Evolutionary conservation across 2,113 vertebrate species (phyloP), one percentile per base, ranked within the genome.

Genomic region (Chlamydotis undulata): DNA sequence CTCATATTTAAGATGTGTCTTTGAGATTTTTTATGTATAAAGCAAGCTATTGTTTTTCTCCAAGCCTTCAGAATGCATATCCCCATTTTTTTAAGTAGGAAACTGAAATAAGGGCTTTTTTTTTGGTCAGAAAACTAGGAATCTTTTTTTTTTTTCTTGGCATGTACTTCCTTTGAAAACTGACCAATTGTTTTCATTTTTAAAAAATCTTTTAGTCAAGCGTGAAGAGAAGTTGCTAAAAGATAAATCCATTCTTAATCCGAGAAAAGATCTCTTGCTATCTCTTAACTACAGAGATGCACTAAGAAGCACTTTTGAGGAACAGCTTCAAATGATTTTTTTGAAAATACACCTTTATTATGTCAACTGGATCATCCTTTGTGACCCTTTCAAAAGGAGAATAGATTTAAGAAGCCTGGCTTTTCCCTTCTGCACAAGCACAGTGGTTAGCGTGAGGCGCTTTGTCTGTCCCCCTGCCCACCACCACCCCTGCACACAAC

Each of bases 401-500:
- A 0, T 1, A 63, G 43, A 4, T 75, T 41, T 47, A 31, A 71
- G 52, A 28, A 81, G 31, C 10, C 3, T 8, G 23, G 1, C 0
- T 49, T 77, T 87, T 26, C 16, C 61, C 25, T 75, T n/a, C 65
- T 68, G 74, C 14, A 47, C 60, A 50, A 22, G 29, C 0, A 2
- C 17, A 1, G 19, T 22, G 45, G 41, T 1, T 16, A 2, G 5
- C 6, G 10, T 1, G 6, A n/a, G 26, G 11, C 23, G 26, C 50
- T 55, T 28, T 41, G 35, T 28, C 29, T 57, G 33, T n/a, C 12
- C 24, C 5, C 4, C 50, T 1, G 2, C 41, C 33, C 31, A 6
- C 22, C 16, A 2, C 56, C 19, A 6, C 1, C 69, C 19, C 33
- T 14, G 1, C 14, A 8, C 24, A 1, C 4, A 0, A 0, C 14